These are phyloP conservation scores for Raja brachyura DNA, from an alignment of 2,113 vertebrate genomes.

Conservation along the genomic window DNA sequence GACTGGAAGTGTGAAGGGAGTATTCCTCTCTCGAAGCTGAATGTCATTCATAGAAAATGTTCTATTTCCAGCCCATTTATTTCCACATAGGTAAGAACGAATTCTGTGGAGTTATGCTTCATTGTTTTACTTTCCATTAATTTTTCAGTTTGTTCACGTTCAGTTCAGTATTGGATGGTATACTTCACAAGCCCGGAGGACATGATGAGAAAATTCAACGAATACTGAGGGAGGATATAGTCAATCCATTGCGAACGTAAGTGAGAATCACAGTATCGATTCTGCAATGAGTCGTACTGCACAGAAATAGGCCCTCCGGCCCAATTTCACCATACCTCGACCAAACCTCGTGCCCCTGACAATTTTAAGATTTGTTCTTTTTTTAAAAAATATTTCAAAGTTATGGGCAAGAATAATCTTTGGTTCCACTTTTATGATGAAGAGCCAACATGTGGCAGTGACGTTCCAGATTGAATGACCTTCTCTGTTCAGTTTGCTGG, in stretches of 20 bases:
- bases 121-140: not conserved
- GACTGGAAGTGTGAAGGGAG: not conserved
- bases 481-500: not conserved
- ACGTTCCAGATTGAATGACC: not conserved
- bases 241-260: constrained; percentile 66
- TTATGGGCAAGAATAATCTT: not conserved
- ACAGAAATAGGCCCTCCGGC: too few species aligned
- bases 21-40: too few species aligned
- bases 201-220: constrained; percentile 48
- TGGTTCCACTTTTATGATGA: not conserved
- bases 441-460: not conserved
- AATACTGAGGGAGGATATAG: constrained; percentile 58
- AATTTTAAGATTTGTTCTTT: too few species aligned
- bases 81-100: not conserved
- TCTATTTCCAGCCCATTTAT: not conserved
- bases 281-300: too few species aligned
- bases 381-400: too few species aligned
- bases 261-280: not conserved
- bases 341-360: too few species aligned
- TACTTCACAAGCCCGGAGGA: constrained; percentile 52
- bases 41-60: not conserved
- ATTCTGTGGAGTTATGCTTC: not conserved
- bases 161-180: constrained; percentile 55
- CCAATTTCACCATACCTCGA: too few species aligned
- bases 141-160: constrained; percentile 62